Evolutionary conservation across 2,797 vertebrate genomes (phyloP).

Genomic region (Carcharodon carcharias): DNA sequence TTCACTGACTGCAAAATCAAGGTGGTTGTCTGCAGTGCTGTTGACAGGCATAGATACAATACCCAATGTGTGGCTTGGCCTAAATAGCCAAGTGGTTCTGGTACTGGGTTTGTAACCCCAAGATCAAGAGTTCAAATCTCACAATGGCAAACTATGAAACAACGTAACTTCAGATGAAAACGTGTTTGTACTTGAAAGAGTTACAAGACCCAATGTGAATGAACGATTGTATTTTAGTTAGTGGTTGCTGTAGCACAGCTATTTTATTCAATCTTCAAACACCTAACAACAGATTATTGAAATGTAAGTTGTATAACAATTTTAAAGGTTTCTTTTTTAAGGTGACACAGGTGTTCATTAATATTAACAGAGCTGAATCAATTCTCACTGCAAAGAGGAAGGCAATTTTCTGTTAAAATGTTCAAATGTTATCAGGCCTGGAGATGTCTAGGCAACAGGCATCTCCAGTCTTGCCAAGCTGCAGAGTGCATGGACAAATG

Average conservation of each 20-base stretch:
- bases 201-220: too few species aligned
- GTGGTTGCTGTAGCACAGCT: not conserved
- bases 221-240: not conserved
- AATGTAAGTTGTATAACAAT: not conserved
- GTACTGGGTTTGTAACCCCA: too few species aligned
- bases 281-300: not conserved
- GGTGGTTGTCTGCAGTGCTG: not conserved
- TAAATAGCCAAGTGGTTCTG: too few species aligned
- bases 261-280: not conserved
- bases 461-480: not conserved
- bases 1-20: not conserved
- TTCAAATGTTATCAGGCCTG: not conserved
- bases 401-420: not conserved
- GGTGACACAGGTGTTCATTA: not conserved
- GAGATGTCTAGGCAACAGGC: not conserved
- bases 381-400: not conserved
- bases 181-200: too few species aligned
- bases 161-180: too few species aligned
- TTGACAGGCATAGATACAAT: not conserved
- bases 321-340: not conserved
- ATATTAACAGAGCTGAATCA: not conserved
- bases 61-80: too few species aligned
- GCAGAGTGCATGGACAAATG: not conserved
- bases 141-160: too few species aligned
- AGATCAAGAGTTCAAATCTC: too few species aligned